phyloP scores from a whole-genome alignment of 2,888 invertebrate species.

The Strigamia maritima region DNA sequence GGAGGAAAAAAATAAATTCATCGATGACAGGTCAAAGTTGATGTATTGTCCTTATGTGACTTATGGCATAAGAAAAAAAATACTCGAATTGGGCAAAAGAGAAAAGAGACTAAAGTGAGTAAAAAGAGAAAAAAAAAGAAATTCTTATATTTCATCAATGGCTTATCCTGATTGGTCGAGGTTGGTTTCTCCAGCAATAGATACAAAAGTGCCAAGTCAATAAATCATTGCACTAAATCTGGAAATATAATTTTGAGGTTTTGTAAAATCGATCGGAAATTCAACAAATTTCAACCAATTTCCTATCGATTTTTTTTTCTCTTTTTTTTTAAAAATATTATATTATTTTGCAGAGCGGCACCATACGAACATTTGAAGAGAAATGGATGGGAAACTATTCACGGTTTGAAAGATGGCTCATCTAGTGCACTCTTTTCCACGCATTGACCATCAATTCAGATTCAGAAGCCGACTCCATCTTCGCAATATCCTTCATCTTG shows the following conservation, averaged over 20 bases:
- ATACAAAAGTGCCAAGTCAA: background rate
- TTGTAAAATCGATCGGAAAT: background rate
- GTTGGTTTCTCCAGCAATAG: background rate
- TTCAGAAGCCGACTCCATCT: conserved; percentile 20
- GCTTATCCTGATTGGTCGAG: background rate
- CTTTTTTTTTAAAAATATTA: background rate
- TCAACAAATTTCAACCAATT: background rate
- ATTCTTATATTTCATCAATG: background rate
- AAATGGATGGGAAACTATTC: conserved; percentile 7
- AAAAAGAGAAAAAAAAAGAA: background rate
- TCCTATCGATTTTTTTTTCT: background rate
- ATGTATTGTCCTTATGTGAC: conserved; percentile 21
- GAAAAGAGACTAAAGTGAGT: background rate
- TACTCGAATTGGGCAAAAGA: background rate
- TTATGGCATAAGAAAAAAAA: background rate
- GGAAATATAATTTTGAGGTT: background rate
- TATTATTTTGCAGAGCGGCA: background rate
- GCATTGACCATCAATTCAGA: conserved; percentile 27
- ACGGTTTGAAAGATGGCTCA: conserved; percentile 8
- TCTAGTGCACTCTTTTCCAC: background rate
- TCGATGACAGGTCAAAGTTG: conserved; percentile 21
- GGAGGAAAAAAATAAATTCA: background rate
- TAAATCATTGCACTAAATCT: background rate
- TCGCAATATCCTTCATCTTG: conserved; percentile 7
- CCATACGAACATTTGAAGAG: background rate